These are phyloP conservation scores for Eilema depressum DNA, from an alignment of 2,888 invertebrate species.

Conservation along the genomic window DNA sequence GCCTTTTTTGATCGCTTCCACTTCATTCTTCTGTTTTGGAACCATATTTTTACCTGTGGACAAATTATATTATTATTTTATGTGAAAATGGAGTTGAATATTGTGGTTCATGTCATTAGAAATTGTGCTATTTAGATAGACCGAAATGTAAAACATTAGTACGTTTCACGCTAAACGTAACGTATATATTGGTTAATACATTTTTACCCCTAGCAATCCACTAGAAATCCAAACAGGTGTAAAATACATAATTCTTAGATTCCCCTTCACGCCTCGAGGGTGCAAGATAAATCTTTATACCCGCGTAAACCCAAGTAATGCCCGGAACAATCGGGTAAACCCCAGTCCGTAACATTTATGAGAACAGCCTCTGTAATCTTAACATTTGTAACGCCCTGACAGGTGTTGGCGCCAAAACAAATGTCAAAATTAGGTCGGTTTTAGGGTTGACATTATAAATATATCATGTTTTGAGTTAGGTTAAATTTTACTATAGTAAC, in stretches of 20 bases:
- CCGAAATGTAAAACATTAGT: not conserved
- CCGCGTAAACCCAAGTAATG: constrained; percentile 65
- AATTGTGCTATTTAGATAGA: not conserved
- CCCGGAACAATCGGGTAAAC: constrained; percentile 23
- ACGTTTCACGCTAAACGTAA: too few relatives aligned
- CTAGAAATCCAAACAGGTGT: constrained; percentile 49
- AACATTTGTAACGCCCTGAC: constrained; percentile 76
- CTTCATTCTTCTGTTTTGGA: constrained; percentile 99
- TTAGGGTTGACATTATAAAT: constrained; percentile 37
- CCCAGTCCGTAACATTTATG: constrained; percentile 72
- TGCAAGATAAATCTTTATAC: constrained; percentile 77
- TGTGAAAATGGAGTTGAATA: not conserved
- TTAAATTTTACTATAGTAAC: not conserved
- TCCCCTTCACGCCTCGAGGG: constrained; percentile 49
- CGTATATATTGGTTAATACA: not conserved
- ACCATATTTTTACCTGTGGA: constrained; percentile 98
- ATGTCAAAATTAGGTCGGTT: constrained; percentile 74
- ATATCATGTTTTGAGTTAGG: not conserved
- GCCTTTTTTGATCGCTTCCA: constrained; percentile 99
- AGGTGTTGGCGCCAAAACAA: constrained; percentile 73
- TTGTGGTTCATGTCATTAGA: not conserved
- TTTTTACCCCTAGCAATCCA: constrained; percentile 18
- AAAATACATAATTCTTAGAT: constrained; percentile 53
- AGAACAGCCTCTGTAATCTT: constrained; percentile 73
- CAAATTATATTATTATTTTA: constrained; percentile 28